Evolutionary conservation across 1,140 invertebrate species (phyloP).

Genomic region (Drosophila gunungcola): DNA sequence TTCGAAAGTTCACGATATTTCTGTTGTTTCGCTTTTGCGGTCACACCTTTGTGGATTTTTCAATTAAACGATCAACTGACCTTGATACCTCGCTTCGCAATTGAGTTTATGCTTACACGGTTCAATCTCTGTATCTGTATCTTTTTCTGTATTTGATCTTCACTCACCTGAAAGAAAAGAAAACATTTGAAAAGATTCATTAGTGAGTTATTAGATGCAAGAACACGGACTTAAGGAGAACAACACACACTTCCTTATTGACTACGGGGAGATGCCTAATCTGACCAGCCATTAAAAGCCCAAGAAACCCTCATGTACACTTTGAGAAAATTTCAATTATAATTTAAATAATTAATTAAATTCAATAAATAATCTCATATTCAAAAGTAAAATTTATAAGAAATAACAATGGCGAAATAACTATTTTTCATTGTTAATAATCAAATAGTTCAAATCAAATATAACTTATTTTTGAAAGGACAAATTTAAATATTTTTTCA

Average conservation of each 20-base stretch:
- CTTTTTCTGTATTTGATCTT: conserved; percentile 6
- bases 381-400: too few species aligned
- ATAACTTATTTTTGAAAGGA: too few species aligned
- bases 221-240: conserved; percentile 38
- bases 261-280: conserved; percentile 57
- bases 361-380: too few species aligned
- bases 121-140: conserved; percentile 14
- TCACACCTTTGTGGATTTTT: conserved; percentile 65
- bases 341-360: too few species aligned
- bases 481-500: not conserved
- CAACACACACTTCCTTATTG: conserved; percentile 64
- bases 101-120: conserved; percentile 40
- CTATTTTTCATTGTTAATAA: too few species aligned
- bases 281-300: conserved; percentile 63
- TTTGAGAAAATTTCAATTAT: not conserved
- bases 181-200: conserved; percentile 53
- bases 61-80: conserved; percentile 61
- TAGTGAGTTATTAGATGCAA: conserved; percentile 53
- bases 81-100: conserved; percentile 37
- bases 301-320: conserved; percentile 7
- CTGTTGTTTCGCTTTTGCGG: conserved; percentile 48
- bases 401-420: too few species aligned
- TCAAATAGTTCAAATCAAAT: too few species aligned
- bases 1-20: conserved; percentile 63
- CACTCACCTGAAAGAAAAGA: conserved; percentile 48